Evolutionary conservation across 2,888 invertebrate genomes (phyloP), one percentile per base, ranked within the genome.

Genomic region (Congeria kusceri): DNA sequence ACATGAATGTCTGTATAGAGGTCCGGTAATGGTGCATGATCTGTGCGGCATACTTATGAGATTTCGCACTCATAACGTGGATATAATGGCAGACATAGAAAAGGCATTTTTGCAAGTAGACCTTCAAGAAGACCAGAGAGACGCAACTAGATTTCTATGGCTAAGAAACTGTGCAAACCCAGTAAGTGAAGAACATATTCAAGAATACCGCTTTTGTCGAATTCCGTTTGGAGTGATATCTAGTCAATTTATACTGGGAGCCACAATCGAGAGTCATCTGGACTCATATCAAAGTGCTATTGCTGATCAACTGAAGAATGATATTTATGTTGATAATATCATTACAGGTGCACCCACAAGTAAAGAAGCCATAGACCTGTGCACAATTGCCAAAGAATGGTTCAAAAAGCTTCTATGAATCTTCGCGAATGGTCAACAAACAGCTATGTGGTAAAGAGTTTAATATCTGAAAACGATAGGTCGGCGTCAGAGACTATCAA

Each of bases 401-500:
- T 71, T 25, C 13, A 56, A 28, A 64, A 65, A 13, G 72, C 72
- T 25, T 23, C 57, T 11, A 64, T 72, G 72, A 72, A 65, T 28
- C n/a, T 64, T 13, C 61, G 72, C n/a, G 72, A 65, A 23, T 72
- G 58, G 65, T 13, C 47, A 44, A 25, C 78, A 46, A 78, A 74
- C 39, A 29, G 29, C 27, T 9, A 39, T 3, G 56, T 28, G 44
- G 69, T 62, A 0, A 49, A 49, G 29, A 5, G 23, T 0, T 1
- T 1, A n/a, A 39, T 69, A 39, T 1, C 13, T 77, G 13, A 53
- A 47, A 18, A 23, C 11, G 77, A 71, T 13, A 59, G 20, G 15
- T n/a, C 29, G 3, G 15, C 18, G 7, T 18, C 5, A 46, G 53
- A 58, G n/a, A n/a, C n/a, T n/a, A 64, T 58, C 3, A 65, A 72